Conservation (phyloP, 1,140 invertebrate genomes). For the Drosophila neocordata region DNA sequence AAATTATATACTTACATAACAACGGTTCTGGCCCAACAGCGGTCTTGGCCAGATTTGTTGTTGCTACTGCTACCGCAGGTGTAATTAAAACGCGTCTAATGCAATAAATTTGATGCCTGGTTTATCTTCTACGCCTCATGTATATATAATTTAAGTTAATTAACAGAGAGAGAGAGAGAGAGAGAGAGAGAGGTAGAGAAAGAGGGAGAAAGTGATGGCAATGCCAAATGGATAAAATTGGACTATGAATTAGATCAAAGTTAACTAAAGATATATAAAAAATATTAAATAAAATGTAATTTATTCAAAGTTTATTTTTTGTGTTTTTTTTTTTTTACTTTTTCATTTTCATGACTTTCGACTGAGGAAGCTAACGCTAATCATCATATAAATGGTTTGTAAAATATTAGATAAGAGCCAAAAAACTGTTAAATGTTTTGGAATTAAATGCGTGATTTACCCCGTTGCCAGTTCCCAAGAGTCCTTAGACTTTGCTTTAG, state of each 20-base stretch:
- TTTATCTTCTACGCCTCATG: slow-evolving; percentile 32
- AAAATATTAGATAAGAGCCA: slow-evolving; percentile 79
- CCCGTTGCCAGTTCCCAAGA: slow-evolving; percentile 57
- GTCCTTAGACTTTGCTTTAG: slow-evolving; percentile 20
- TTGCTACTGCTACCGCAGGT: slow-evolving; percentile 41
- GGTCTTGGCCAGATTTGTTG: slow-evolving; percentile 22
- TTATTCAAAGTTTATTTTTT: not conserved
- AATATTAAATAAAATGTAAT: not conserved
- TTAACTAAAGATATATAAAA: not conserved
- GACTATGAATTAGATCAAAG: slow-evolving; percentile 1
- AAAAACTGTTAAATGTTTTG: slow-evolving; percentile 80
- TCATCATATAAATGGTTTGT: slow-evolving; percentile 81
- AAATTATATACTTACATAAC: slow-evolving; percentile 56
- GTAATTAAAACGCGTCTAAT: slow-evolving; percentile 60
- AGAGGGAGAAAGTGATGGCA: not conserved
- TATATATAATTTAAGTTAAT: slow-evolving; percentile 61
- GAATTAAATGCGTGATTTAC: slow-evolving; percentile 81
- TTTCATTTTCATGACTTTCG: not conserved
- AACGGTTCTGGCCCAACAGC: slow-evolving; percentile 16
- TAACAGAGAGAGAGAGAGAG: slow-evolving; percentile 11
- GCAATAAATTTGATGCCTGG: slow-evolving; percentile 47
- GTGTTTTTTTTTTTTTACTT: not conserved
- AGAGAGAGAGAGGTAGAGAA: not conserved
- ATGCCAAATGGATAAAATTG: not conserved
- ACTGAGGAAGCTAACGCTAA: slow-evolving; percentile 40